Evolutionary conservation across 2,888 invertebrate genomes (phyloP).

Genomic region (Ischnura elegans): DNA sequence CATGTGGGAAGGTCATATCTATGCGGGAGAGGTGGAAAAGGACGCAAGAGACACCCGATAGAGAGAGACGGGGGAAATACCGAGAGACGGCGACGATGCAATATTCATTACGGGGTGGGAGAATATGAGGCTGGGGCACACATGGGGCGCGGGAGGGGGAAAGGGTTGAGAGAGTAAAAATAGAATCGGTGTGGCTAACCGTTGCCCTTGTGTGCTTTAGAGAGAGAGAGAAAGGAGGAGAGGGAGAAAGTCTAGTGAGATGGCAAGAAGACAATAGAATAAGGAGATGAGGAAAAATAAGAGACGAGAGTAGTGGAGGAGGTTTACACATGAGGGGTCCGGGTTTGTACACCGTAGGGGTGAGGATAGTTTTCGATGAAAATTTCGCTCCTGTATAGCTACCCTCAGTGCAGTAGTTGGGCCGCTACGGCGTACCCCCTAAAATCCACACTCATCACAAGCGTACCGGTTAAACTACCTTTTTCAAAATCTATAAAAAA

Average conservation of each 20-base stretch:
- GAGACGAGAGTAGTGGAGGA: too few relatives aligned
- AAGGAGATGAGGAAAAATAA: background rate
- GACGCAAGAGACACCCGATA: background rate
- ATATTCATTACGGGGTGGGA: constrained; percentile 54
- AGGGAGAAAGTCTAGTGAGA: too few relatives aligned
- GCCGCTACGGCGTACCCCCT: too few relatives aligned
- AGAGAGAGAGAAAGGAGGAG: background rate
- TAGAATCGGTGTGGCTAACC: constrained; percentile 46
- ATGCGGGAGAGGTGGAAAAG: background rate
- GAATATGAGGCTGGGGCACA: background rate
- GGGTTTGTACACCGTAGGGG: too few relatives aligned
- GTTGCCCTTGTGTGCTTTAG: constrained; percentile 44
- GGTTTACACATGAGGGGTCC: too few relatives aligned
- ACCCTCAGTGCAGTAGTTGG: too few relatives aligned
- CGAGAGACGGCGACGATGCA: constrained; percentile 35
- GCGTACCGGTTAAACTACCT: too few relatives aligned
- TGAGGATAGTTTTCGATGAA: too few relatives aligned
- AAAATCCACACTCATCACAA: too few relatives aligned
- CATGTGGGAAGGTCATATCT: constrained; percentile 55
- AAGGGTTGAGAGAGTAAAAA: background rate
- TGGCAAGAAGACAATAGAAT: background rate
- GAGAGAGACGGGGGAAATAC: background rate
- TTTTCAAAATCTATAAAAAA: too few relatives aligned
- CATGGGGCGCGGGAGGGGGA: background rate
- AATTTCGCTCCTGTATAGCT: too few relatives aligned